Evolutionary conservation across 2,113 vertebrate species (phyloP).

Genomic region (Orthonyx spaldingii): DNA sequence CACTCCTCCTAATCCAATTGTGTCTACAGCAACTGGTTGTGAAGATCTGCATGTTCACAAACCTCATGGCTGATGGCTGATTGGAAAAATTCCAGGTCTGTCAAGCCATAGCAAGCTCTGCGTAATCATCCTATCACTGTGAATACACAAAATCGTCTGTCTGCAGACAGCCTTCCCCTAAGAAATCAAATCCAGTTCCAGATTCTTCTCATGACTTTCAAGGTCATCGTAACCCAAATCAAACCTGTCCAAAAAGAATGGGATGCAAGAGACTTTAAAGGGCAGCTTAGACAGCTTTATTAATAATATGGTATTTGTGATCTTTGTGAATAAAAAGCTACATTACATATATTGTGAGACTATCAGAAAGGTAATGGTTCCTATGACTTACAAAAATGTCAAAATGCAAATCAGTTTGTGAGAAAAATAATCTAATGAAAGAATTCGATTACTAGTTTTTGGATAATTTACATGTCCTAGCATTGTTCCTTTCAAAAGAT

Average conservation of each 20-base stretch:
- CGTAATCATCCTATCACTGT: neutral
- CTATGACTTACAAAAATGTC: neutral
- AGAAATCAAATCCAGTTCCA: neutral
- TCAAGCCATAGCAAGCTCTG: neutral
- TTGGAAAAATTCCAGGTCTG: neutral
- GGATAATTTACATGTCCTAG: neutral
- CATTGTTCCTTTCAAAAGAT: neutral
- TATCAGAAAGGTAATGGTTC: neutral
- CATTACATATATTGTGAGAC: neutral
- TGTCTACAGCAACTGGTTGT: neutral
- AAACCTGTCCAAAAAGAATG: neutral
- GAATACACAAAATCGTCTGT: neutral
- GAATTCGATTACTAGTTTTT: rapidly evolving
- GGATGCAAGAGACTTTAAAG: rapidly evolving
- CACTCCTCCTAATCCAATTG: neutral
- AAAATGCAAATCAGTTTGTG: neutral
- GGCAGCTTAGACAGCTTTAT: neutral
- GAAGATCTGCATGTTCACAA: neutral
- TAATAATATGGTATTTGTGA: neutral
- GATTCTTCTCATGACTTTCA: neutral
- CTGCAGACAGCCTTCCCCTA: neutral
- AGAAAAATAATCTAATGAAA: neutral
- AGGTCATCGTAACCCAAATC: neutral
- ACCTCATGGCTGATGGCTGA: neutral
- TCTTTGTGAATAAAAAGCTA: neutral